Evolutionary conservation across 2,888 invertebrate species (phyloP).

Genomic region (Peribatodes rhomboidaria): DNA sequence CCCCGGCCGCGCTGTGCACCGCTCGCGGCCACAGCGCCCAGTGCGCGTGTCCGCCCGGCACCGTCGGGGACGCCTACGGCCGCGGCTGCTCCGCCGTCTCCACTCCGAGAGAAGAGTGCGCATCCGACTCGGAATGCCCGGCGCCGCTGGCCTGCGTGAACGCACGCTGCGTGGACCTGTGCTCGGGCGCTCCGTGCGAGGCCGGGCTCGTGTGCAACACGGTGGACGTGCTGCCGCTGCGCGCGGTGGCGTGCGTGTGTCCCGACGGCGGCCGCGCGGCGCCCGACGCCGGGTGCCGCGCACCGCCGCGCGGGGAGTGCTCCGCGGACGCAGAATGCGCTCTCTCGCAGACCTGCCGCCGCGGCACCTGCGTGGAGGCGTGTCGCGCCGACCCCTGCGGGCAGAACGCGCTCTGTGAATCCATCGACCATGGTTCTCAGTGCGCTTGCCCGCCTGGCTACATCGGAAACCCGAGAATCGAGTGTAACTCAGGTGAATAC

Average conservation of each 20-base stretch:
- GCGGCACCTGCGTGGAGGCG: constrained; percentile 92
- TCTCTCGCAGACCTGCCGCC: constrained; percentile 90
- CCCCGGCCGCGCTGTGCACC: constrained; percentile 91
- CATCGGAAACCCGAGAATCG: constrained; percentile 91
- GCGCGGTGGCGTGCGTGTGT: constrained; percentile 95
- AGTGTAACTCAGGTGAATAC: constrained; percentile 88
- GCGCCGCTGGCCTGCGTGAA: constrained; percentile 92
- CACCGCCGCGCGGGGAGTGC: constrained; percentile 88
- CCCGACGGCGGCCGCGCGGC: constrained; percentile 93
- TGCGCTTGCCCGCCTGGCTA: constrained; percentile 93
- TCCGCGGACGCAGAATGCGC: constrained; percentile 91
- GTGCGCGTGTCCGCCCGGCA: constrained; percentile 92
- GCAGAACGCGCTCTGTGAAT: constrained; percentile 93
- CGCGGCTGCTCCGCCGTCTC: constrained; percentile 74
- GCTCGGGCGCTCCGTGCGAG: constrained; percentile 91
- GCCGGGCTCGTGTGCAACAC: constrained; percentile 93
- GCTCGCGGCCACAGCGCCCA: constrained; percentile 91
- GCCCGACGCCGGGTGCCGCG: constrained; percentile 90
- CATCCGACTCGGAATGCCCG: constrained; percentile 91
- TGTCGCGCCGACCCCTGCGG: constrained; percentile 93
- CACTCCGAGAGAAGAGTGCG: constrained; percentile 87
- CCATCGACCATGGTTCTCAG: constrained; percentile 90
- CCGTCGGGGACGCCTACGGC: constrained; percentile 92
- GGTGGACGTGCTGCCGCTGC: constrained; percentile 91
- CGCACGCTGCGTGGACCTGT: constrained; percentile 92